Evolutionary conservation across 2,113 vertebrate species (phyloP).

Genomic region (Protobothrops mucrosquamatus): DNA sequence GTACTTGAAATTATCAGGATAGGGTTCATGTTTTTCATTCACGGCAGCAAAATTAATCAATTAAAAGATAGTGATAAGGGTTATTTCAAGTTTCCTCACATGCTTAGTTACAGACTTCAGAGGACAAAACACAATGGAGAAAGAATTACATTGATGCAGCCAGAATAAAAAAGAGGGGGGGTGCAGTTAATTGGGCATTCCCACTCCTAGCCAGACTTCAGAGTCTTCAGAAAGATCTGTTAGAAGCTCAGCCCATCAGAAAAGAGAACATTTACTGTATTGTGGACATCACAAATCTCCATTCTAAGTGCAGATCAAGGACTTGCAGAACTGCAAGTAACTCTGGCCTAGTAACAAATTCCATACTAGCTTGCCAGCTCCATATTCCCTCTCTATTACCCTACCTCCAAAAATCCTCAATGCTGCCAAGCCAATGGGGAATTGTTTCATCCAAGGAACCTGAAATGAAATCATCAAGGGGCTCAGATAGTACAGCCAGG

Average conservation of each 20-base stretch:
- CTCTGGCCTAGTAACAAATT: not conserved
- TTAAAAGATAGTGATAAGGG: not conserved
- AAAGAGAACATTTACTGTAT: not conserved
- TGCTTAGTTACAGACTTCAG: not conserved
- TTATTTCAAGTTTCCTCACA: not conserved
- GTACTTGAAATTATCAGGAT: not conserved
- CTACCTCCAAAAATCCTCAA: not conserved
- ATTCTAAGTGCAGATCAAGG: not conserved
- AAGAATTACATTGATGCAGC: not conserved
- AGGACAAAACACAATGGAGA: not conserved
- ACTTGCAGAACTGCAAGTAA: not conserved
- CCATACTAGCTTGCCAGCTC: not conserved
- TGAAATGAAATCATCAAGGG: constrained; percentile 22
- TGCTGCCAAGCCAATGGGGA: not conserved
- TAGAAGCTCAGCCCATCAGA: not conserved
- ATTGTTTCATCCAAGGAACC: not conserved
- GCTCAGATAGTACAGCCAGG: constrained; percentile 46
- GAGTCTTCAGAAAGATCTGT: not conserved
- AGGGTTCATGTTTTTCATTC: not conserved
- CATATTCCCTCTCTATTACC: not conserved
- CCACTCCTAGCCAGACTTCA: not conserved
- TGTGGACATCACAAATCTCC: not conserved
- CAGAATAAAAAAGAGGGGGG: not conserved
- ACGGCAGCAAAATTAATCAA: not conserved
- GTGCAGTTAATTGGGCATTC: not conserved